Percentiles rank a stretch among this genome's conserved stretches.
Evolutionary conservation across 2,797 vertebrate genomes (phyloP).

Genomic region (Rhadinocentrus ornatus): DNA sequence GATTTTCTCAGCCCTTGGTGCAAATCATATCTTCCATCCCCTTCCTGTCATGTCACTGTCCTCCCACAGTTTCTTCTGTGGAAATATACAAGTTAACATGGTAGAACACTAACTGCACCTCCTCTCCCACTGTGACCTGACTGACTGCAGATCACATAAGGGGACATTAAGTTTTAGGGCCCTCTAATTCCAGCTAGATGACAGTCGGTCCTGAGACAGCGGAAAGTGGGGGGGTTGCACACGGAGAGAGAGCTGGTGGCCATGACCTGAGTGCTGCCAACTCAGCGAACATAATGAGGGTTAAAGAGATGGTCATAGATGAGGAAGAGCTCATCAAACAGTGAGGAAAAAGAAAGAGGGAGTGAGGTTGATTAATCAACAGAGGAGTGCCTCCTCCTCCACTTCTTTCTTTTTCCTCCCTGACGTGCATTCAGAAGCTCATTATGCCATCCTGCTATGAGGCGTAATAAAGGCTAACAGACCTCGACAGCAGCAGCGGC

Average conservation of each 20-base stretch:
- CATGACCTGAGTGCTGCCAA: conserved; percentile 63
- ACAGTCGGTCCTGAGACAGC: conserved; percentile 49
- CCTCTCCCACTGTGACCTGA: conserved; percentile 64
- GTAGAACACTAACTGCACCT: conserved; percentile 77
- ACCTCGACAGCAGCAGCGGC: conserved; percentile 68
- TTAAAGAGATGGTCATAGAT: conserved; percentile 78
- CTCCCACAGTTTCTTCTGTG: conserved; percentile 26
- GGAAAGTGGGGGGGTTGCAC: not conserved
- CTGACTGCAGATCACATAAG: conserved; percentile 74
- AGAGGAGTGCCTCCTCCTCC: conserved; percentile 34
- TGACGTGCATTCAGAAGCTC: conserved; percentile 79
- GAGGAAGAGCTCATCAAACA: conserved; percentile 81
- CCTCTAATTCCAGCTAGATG: conserved; percentile 70
- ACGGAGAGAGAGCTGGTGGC: conserved; percentile 43
- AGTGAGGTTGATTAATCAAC: conserved; percentile 80
- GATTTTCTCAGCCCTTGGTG: not conserved
- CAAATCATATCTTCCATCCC: conserved; percentile 5
- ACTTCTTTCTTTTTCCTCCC: conserved; percentile 37
- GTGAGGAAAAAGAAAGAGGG: conserved; percentile 46
- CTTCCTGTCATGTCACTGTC: conserved; percentile 10
- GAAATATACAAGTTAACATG: conserved; percentile 78
- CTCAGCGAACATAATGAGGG: conserved; percentile 76
- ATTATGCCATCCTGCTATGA: conserved; percentile 75
- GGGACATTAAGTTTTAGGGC: conserved; percentile 85
- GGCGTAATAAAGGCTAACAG: conserved; percentile 77